These are phyloP conservation scores for Vicugna pacos DNA, from an alignment of 2,113 vertebrate genomes.

Conservation along the genomic window DNA sequence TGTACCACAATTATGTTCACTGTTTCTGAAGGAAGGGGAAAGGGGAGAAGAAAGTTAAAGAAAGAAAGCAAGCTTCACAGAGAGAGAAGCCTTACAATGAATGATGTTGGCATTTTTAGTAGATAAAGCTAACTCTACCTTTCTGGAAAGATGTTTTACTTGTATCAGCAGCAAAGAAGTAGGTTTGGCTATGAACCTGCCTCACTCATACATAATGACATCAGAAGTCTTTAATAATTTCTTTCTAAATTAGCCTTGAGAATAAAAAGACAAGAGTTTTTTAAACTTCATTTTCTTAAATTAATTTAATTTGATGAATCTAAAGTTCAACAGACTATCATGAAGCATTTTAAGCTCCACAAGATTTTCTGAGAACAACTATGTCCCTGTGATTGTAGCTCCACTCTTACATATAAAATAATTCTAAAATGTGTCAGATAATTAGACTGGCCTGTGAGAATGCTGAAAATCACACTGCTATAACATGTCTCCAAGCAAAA, in stretches of 20 bases:
- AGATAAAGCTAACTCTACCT: neutral
- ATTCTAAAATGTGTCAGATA: neutral
- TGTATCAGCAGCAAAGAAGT: neutral
- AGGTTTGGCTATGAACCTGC: neutral
- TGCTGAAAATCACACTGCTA: neutral
- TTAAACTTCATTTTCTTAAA: slow-evolving; percentile 41
- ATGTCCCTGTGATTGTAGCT: neutral
- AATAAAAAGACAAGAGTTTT: neutral
- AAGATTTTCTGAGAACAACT: neutral
- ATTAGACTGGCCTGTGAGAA: neutral
- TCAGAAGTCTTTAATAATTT: neutral
- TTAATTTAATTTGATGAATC: neutral
- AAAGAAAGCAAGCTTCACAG: neutral
- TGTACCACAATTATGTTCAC: neutral
- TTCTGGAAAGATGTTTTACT: neutral
- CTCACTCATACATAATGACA: neutral
- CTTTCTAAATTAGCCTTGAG: neutral
- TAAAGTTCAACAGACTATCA: neutral
- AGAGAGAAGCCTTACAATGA: neutral
- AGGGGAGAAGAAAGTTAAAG: neutral
- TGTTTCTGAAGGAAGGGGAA: neutral
- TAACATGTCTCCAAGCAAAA: neutral
- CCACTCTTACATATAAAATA: neutral
- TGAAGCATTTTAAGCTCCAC: neutral
- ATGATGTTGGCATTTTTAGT: neutral